phyloP scores from a whole-genome alignment of 2,888 invertebrate genomes.

The Lasioglossum leucozonium region DNA sequence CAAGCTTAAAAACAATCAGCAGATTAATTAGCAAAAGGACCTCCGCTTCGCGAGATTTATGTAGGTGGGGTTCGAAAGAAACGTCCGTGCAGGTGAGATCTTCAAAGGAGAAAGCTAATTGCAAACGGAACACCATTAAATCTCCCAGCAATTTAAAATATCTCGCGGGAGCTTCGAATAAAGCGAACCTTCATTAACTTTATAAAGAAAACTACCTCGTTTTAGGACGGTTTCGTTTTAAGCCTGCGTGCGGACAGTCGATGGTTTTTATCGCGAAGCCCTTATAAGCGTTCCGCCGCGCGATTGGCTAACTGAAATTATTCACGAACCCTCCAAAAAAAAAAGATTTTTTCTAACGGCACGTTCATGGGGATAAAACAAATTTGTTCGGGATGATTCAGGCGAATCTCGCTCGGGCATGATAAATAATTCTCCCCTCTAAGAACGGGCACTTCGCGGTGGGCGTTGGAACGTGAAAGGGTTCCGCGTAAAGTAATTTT shows the following conservation, averaged over 20 bases:
- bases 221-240: neutral
- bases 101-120: neutral
- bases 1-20: neutral
- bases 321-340: too few relatives aligned
- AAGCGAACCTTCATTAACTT: neutral
- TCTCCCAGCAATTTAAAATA: neutral
- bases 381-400: neutral
- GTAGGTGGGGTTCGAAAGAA: neutral
- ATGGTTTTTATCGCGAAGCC: too few relatives aligned
- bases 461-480: neutral
- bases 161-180: neutral
- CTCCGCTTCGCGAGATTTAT: neutral
- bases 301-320: too few relatives aligned
- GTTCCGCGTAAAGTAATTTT: constrained; percentile 9
- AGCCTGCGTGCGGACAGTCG: neutral
- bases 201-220: neutral
- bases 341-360: too few relatives aligned
- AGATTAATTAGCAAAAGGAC: neutral
- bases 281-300: too few relatives aligned
- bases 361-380: too few relatives aligned
- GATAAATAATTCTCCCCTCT: neutral
- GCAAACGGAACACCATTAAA: too few relatives aligned
- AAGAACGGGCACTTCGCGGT: neutral
- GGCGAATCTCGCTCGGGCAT: neutral
- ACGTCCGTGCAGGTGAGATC: neutral